Conservation (phyloP, 2,888 invertebrate genomes). For the Meghimatium bilineatum region DNA sequence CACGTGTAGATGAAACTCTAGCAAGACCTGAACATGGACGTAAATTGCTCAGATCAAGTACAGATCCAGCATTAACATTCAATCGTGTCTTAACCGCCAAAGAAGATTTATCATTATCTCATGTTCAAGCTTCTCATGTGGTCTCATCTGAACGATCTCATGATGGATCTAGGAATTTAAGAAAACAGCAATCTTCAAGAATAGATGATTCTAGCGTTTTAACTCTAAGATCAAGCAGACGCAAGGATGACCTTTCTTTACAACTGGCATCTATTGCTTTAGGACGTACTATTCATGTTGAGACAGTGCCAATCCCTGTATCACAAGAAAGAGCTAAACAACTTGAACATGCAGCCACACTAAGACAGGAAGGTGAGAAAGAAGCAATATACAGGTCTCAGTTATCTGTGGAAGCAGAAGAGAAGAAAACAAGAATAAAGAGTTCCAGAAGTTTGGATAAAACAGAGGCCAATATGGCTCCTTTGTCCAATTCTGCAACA, state of each 20-base stretch:
- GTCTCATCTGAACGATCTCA: neutral
- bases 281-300: slow-evolving; percentile 31
- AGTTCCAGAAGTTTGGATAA: neutral
- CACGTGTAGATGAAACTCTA: slow-evolving; percentile 33
- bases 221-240: slow-evolving; percentile 24
- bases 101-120: neutral
- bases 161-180: neutral
- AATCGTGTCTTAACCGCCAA: neutral
- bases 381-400: neutral
- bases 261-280: slow-evolving; percentile 29
- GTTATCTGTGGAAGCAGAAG: neutral
- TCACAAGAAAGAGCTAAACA: slow-evolving; percentile 1
- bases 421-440: neutral
- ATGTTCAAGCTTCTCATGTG: neutral
- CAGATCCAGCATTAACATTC: neutral
- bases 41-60: slow-evolving; percentile 21
- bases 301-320: neutral
- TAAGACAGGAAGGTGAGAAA: neutral
- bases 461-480: neutral
- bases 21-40: slow-evolving; percentile 36
- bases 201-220: slow-evolving; percentile 12
- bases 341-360: neutral
- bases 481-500: neutral
- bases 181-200: neutral
- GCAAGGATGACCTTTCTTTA: slow-evolving; percentile 33